Conservation (phyloP, 2,113 vertebrate genomes). For the Tachysurus fulvidraco region DNA sequence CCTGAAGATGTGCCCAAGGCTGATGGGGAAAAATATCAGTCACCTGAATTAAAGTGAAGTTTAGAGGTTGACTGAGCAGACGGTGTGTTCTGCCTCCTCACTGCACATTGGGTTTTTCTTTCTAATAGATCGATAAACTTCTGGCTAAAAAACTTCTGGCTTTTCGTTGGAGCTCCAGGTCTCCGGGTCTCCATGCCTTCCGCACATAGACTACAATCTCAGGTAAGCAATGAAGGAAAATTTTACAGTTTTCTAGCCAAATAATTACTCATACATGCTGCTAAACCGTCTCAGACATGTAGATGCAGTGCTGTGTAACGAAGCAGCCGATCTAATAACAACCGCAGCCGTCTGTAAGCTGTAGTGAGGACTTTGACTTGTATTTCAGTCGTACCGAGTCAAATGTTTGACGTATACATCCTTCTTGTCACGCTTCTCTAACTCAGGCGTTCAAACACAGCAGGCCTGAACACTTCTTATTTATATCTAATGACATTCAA, state of each 20-base stretch:
- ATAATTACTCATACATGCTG: not conserved
- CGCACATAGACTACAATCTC: not conserved
- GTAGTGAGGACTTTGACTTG: not conserved
- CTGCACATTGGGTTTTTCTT: not conserved
- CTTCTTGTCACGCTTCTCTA: not conserved
- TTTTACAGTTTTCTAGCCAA: not conserved
- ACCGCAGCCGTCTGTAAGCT: not conserved
- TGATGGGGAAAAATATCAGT: constrained; percentile 48
- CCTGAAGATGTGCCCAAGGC: constrained; percentile 70
- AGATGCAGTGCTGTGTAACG: not conserved
- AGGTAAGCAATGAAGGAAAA: constrained; percentile 11
- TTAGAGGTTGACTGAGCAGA: constrained; percentile 29
- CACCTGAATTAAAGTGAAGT: constrained; percentile 48
- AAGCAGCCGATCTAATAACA: not conserved
- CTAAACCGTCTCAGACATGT: not conserved
- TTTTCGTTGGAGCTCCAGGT: not conserved
- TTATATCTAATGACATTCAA: not conserved
- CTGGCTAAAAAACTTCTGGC: not conserved
- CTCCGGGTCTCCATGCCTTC: not conserved
- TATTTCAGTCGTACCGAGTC: not conserved
- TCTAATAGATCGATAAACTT: not conserved
- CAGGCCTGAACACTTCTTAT: not conserved
- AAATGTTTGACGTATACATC: not conserved
- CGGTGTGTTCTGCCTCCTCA: constrained; percentile 26
- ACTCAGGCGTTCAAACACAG: not conserved